A percentile compares a stretch with the other conserved stretches of the same genome.
phyloP scores from a whole-genome alignment of 30 jellyfish, hydroid and myxozoan genomes.

The Nemopilema nomurai region DNA sequence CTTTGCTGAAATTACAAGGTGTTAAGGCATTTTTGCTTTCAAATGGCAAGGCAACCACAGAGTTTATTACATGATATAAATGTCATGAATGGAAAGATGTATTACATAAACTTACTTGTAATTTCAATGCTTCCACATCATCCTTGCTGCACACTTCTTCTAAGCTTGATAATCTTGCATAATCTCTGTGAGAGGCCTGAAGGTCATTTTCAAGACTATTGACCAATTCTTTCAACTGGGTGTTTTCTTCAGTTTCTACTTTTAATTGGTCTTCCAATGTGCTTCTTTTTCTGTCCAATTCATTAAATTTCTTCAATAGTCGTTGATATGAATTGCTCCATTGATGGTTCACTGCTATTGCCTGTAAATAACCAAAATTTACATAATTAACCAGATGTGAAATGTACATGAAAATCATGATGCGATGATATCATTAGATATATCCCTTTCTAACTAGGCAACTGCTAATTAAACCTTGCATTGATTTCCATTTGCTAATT shows the following conservation, averaged over 20 bases:
- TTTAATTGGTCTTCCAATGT: slow-evolving; percentile 39
- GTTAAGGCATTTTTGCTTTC: no score
- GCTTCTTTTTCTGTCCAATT: slow-evolving; percentile 22
- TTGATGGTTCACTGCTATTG: slow-evolving; percentile 51
- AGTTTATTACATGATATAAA: no score
- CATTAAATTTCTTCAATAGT: slow-evolving; percentile 19
- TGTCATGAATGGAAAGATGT: no score
- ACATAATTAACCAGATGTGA: no score
- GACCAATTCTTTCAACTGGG: slow-evolving; percentile 10
- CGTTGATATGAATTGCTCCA: slow-evolving; percentile 44
- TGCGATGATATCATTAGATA: not conserved
- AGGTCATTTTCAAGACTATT: slow-evolving; percentile 24
- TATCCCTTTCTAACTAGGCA: not conserved
- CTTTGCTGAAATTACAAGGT: no score
- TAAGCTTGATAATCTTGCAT: slow-evolving; percentile 15
- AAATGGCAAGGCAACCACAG: no score
- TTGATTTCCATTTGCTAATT: no score
- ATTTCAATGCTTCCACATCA: slow-evolving; percentile 52
- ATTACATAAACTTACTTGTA: slow-evolving; percentile 26
- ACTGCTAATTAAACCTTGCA: not conserved
- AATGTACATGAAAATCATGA: no score
- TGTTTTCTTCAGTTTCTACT: slow-evolving; percentile 36
- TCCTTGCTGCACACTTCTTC: slow-evolving; percentile 56
- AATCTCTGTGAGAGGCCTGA: not conserved
- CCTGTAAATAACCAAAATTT: slow-evolving; percentile 1